Percentiles rank a stretch among this genome's conserved stretches.
phyloP scores from a whole-genome alignment of 2,888 invertebrate genomes.

The Chrysolina americana region DNA sequence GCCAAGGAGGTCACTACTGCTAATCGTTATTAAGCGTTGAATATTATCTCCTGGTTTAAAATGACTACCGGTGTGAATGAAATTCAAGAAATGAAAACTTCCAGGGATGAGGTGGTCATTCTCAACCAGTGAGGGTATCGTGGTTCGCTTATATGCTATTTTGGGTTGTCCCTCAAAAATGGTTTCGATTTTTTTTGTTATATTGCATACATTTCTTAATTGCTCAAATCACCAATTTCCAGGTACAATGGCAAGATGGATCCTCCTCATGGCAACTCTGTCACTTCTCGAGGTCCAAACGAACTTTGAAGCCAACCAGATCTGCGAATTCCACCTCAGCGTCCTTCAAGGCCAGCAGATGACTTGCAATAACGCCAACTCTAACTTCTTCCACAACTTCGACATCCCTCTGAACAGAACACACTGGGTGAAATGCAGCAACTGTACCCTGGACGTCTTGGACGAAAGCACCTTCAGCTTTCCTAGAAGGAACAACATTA shows the following conservation, averaged over 20 bases:
- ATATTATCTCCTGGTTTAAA: too few species aligned
- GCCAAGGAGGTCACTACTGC: too few species aligned
- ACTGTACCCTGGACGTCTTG: conserved; percentile 62
- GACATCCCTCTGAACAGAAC: conserved; percentile 60
- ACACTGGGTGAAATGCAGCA: conserved; percentile 64
- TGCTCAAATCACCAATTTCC: too few species aligned
- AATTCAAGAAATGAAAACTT: too few species aligned
- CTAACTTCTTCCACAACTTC: conserved; percentile 61
- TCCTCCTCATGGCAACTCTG: conserved; percentile 52
- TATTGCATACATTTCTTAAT: too few species aligned
- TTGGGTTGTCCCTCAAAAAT: too few species aligned
- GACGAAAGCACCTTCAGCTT: conserved; percentile 63
- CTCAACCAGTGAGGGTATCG: too few species aligned
- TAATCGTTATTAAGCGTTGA: too few species aligned
- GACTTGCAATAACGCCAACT: conserved; percentile 62
- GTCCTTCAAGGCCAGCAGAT: conserved; percentile 61
- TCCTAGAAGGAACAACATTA: conserved; percentile 61
- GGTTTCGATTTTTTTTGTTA: too few species aligned
- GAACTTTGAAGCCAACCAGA: conserved; percentile 51
- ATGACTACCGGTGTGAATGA: too few species aligned
- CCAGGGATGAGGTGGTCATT: too few species aligned
- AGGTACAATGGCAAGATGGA: conserved; percentile 65
- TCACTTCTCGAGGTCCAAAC: conserved; percentile 50
- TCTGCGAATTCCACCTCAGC: conserved; percentile 58
- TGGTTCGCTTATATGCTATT: too few species aligned